These are phyloP conservation scores for Julus scandinavius DNA, from an alignment of 2,888 invertebrate species.

Conservation along the genomic window DNA sequence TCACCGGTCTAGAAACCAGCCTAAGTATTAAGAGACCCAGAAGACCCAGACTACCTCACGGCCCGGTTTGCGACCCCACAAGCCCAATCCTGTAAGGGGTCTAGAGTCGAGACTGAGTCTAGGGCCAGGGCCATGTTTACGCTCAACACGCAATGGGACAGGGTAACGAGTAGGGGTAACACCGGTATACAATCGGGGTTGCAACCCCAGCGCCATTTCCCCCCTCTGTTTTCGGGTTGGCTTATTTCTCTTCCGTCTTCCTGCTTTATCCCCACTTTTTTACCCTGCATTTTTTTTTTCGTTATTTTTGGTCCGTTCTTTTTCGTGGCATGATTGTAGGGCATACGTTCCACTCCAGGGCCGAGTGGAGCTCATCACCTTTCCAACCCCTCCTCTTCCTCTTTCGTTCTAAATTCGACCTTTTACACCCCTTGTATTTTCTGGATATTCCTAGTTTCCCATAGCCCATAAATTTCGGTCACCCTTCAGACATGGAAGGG, in stretches of 20 bases:
- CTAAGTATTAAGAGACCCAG: neutral
- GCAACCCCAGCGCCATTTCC: neutral
- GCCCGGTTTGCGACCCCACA: neutral
- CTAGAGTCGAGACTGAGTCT: neutral
- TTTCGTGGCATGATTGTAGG: neutral
- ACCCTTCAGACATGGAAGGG: neutral
- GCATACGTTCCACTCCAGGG: conserved; percentile 17
- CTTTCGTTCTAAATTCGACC: neutral
- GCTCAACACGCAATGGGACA: neutral
- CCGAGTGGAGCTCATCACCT: conserved; percentile 33
- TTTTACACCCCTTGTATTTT: conserved; percentile 5
- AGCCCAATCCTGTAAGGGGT: neutral
- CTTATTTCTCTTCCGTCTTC: neutral
- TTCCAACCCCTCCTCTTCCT: neutral
- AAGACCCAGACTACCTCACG: neutral
- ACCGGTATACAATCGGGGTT: neutral
- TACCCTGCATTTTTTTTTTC: neutral
- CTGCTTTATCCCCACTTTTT: neutral
- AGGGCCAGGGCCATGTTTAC: conserved; percentile 1
- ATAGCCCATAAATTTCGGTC: too few species aligned
- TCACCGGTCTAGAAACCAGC: neutral
- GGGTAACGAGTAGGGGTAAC: neutral
- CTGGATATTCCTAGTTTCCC: neutral
- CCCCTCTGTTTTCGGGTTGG: neutral
- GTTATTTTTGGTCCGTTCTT: conserved; percentile 4